Base-by-base conservation (phyloP, 1,140 invertebrate species). In the Tetranychus cinnabarinus region DNA sequence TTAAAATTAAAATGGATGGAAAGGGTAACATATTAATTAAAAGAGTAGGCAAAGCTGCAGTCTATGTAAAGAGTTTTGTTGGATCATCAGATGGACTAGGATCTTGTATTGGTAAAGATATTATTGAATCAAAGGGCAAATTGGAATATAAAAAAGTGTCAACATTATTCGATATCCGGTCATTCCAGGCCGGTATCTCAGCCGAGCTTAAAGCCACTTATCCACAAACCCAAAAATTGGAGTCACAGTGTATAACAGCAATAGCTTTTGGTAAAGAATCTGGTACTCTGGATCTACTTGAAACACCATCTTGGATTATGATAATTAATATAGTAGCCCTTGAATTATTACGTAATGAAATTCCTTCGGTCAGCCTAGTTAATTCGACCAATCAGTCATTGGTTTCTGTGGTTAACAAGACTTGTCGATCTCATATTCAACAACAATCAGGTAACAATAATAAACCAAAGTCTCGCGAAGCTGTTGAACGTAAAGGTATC, bases 121-220 rank as follows among this genome's bases (percentile, higher is more conserved):
- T 90, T 61, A 73, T 88, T 62, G 86, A 87, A 72, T 77, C 88
- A 67, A 84, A 87, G 70, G 85, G 85, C 68, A 81, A 84, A 61
- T 75, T 93, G 62, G 88, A 92, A 75, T 80, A 81, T 67, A 86
- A 91, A 69, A 92, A 91, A 76, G 86, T 88, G 69, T 83, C 88
- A 72, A 89, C 91, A 85, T 72, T 93, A 61, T 96, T 96, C 75
- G 90, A 96, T 74, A 92, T 95, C 86, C 88, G 88, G 73, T 92
- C 91, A 73, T 63, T 64, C 39, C 86, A 92, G 76, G 82, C 83
- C 64, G 91, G 91, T 73, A 82, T 95, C 55, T 84, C 82, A 67
- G 79, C 86, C 58, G 89, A 95, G 74, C 13, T 62, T 31, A 57
- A 56, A 34, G 52, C 50, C 55, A 23, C 87, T n/a, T 92, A 93